Evolutionary conservation across 1,140 invertebrate genomes (phyloP), one percentile per base, ranked within the genome.

Genomic region (Drosophila jambulina): DNA sequence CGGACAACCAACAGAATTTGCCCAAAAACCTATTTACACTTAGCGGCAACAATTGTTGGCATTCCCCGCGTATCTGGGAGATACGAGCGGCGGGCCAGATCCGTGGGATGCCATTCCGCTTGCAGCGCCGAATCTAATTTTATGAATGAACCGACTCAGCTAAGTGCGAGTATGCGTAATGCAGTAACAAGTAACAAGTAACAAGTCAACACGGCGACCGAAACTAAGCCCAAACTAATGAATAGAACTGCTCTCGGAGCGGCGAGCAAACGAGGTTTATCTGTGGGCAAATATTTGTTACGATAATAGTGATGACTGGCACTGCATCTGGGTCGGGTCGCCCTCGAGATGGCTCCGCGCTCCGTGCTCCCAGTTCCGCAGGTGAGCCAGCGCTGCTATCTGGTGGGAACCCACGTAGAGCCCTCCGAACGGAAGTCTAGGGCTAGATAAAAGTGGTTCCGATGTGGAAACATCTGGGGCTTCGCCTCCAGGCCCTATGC

Each of bases 111-210:
- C 64, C 43, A 68, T 75, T 76, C 67, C 65, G 48, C 75, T 82
- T 68, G 62, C 51, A 63, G 32, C 32, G 71, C 68, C 40, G 64
- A 75, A 59, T 46, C 69, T 82, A 87, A 72, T 83, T 84, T 91
- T 77, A 91, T 91, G 83, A 91, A 91, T 91, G 87, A 91, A 91
- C 46, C 69, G n/a, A 78, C 43, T 83, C 46, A 80, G 70, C 40
- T 29, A 91, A 91, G 87, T 91, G 87, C 88, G 88, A 91, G 87
- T 83, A 83, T 91, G 87, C 87, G 87, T 91, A 91, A 91, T 91
- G 87, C 88, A 84, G 87, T 91, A 91, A 91, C 68, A 91, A 68
- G 48, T 82, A 53, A 34, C 29, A 53, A 84, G 87, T 91, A 91
- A 88, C 68, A 91, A 71, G 56, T 80, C 90, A 87, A 91, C 67